phyloP scores from a whole-genome alignment of 1,140 invertebrate species.

The Telenomus remus region DNA sequence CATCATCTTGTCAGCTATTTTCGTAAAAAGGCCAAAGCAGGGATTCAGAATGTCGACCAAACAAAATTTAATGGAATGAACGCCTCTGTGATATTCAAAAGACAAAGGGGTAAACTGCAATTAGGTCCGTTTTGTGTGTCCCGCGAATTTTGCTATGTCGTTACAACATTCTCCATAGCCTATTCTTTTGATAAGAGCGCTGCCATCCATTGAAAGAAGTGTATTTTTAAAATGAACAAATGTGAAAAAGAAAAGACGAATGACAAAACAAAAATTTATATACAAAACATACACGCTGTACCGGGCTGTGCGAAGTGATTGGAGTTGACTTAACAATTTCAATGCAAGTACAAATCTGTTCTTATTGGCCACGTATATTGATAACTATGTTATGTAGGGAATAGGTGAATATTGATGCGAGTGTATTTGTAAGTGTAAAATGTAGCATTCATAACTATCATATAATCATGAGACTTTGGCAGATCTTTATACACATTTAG shows the following conservation, averaged over 20 bases:
- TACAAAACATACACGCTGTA: constrained; percentile 74
- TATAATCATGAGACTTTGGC: constrained; percentile 47
- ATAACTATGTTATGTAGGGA: constrained; percentile 73
- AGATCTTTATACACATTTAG: constrained; percentile 39
- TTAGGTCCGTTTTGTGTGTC: constrained; percentile 67
- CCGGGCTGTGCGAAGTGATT: constrained; percentile 76
- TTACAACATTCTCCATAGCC: constrained; percentile 73
- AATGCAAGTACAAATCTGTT: constrained; percentile 77
- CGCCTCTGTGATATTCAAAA: constrained; percentile 73
- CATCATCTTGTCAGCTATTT: constrained; percentile 71
- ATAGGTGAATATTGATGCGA: constrained; percentile 73
- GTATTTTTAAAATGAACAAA: constrained; percentile 70
- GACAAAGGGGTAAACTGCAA: constrained; percentile 45
- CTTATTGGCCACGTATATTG: constrained; percentile 76
- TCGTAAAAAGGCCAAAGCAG: constrained; percentile 57
- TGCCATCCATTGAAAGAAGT: constrained; percentile 74
- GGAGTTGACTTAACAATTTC: constrained; percentile 76
- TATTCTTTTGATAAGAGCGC: constrained; percentile 74
- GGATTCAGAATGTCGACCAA: constrained; percentile 51
- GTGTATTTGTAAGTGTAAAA: constrained; percentile 72
- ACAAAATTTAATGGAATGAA: constrained; percentile 71
- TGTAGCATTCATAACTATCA: constrained; percentile 53
- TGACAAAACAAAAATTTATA: constrained; percentile 69
- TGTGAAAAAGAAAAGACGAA: constrained; percentile 58
- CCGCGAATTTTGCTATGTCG: constrained; percentile 69